phyloP scores from a whole-genome alignment of 1,140 invertebrate genomes.

The Heliothis subflexa region DNA sequence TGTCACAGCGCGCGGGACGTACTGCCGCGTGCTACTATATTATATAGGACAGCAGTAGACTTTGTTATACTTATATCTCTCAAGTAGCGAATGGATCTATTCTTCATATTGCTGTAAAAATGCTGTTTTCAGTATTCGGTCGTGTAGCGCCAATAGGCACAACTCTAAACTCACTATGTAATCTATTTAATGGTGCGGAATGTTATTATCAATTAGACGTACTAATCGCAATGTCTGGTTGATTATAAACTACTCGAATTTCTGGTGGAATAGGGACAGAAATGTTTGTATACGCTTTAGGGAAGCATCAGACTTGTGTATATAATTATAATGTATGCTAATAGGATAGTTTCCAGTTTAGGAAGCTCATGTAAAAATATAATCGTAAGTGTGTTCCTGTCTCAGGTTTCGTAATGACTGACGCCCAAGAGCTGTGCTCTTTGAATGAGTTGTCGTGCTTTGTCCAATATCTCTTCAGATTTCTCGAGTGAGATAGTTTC shows the following conservation, averaged over 20 bases:
- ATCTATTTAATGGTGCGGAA: conserved; percentile 38
- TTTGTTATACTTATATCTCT: background rate
- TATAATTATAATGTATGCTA: conserved; percentile 48
- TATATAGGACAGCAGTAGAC: background rate
- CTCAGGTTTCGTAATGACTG: conserved; percentile 7
- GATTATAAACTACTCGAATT: conserved; percentile 36
- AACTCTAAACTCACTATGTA: conserved; percentile 26
- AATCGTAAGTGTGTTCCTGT: conserved; percentile 36
- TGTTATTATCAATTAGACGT: conserved; percentile 47
- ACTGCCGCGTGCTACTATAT: background rate
- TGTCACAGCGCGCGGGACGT: background rate
- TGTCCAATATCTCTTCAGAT: conserved; percentile 54
- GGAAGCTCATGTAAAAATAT: conserved; percentile 36
- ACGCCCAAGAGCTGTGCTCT: conserved; percentile 48
- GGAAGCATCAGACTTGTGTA: conserved; percentile 61
- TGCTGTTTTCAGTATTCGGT: conserved; percentile 20
- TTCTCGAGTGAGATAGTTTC: conserved; percentile 56
- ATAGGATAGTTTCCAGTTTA: conserved; percentile 33
- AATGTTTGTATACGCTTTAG: conserved; percentile 67
- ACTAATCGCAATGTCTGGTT: conserved; percentile 42
- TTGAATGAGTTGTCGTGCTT: conserved; percentile 25
- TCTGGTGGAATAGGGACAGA: conserved; percentile 42
- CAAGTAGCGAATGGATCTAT: conserved; percentile 9
- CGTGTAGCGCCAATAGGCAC: conserved; percentile 9
- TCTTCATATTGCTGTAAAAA: conserved; percentile 21